Evolutionary conservation across 2,113 vertebrate species (phyloP), one percentile per base, ranked within the genome.

Genomic region (Perca schrenkii): DNA sequence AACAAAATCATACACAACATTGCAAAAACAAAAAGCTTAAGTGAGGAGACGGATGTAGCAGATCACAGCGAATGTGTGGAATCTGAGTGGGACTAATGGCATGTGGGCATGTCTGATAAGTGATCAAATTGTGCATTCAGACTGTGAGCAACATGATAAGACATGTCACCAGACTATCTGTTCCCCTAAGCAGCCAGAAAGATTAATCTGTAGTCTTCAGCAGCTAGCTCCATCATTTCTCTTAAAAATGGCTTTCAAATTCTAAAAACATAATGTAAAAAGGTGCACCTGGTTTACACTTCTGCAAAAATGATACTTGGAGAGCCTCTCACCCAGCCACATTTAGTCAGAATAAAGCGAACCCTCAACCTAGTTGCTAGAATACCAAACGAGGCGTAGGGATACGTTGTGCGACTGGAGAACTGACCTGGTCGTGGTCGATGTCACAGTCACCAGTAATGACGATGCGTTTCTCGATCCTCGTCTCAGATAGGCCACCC

Each of bases 391-490:
- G 0, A 47, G 56, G 22, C 58, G 15, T 36, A 16, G 28, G 12
- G 22, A 43, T 15, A 12, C 21, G 31, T 34, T 28, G 72, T 17
- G 17, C 13, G 54, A 15, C 6, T 34, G 15, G 12, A 56, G 34
- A 25, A 92, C 94, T 95, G 88, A 99, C 98, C 97, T 99, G 95
- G 82, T 99, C 98, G 11, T 99, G 98, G 92, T 99, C 98, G 84
- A 99, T 98, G 93, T 98, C 98, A 16, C 97, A 96, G 95, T 99
- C 98, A 64, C 98, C 98, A 2, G 97, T 98, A 82, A 99, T 99
- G 84, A 99, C 98, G 74, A 99, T 99, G 74, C 98, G 98, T 77
- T 99, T 99, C 90, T 99, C 98, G 88, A 99, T 99, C 95, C 98
- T 97, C 12, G 98, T 99, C 96, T 99, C 98, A 12, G 98, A 99